Base-by-base conservation (phyloP, 64 coral and sea anemone genomes). In the Trachythela sp. region DNA sequence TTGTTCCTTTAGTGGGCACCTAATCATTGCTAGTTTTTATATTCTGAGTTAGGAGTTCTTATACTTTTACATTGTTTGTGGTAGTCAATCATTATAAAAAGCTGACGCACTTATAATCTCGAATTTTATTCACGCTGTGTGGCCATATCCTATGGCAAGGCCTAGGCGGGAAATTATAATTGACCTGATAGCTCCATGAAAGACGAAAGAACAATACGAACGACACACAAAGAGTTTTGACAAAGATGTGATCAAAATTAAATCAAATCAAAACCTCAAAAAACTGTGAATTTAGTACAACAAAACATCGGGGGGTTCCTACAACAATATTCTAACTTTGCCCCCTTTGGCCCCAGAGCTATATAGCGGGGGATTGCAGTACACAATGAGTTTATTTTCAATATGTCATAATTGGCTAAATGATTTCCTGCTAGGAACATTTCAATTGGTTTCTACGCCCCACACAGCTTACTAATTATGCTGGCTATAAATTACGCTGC, bases 341-440 rank as follows among this genome's bases (percentile, higher is more conserved):
- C 15, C 34, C 8, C 13, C 14, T 35, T 80, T 15, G 13, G 33
- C 75, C 5, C 6, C 4, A 22, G 15, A 45, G 11, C 42, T 45
- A 11, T 11, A 6, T 4, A 45, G 42, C 42, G 42, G 4, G 42
- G 42, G 4, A 80, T 9, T 80, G 26, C n/a, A n/a, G 13, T 38
- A 29, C 13, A 80, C 31, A 80, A 37, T 37, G 37, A 80, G 75
- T 80, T 80, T 80, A 80, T 80, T 37, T 80, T 80, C 33, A 80
- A 80, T 80, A 80, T 80, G 31, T 39, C 75, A 39, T 80, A 80
- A 80, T 80, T 80, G 75, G 75, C 75, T 80, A 80, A 80, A 37
- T 18, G 75, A 80, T 39, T 80, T 80, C 75, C 75, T 80, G 75
- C 33, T 14, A 36, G 1, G 75, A 30, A 35, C 13, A 39, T 80